Conservation (phyloP, 2,888 invertebrate species). For the Drosophila incognita region DNA sequence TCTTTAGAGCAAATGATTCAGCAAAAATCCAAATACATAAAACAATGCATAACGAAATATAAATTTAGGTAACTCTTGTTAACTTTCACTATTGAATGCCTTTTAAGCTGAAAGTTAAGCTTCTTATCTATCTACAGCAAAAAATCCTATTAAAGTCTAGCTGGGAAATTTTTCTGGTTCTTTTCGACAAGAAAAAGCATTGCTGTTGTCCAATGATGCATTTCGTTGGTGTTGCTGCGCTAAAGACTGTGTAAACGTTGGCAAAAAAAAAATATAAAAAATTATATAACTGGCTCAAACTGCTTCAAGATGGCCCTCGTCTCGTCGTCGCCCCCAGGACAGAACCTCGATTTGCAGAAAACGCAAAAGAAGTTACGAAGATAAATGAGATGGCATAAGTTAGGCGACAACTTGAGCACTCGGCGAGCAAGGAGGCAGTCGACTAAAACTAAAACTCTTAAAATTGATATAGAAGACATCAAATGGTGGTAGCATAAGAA, state of each 20-base stretch:
- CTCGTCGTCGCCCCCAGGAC: background rate
- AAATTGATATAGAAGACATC: constrained; percentile 69
- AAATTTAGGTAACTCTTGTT: background rate
- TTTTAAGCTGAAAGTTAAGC: background rate
- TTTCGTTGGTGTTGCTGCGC: constrained; percentile 85
- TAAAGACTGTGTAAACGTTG: constrained; percentile 83
- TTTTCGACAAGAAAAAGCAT: constrained; percentile 1
- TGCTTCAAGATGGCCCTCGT: constrained; percentile 2
- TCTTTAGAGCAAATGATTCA: background rate
- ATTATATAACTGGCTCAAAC: constrained; percentile 62
- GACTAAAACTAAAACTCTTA: constrained; percentile 52
- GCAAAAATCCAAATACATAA: background rate
- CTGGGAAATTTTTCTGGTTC: background rate
- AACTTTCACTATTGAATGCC: background rate
- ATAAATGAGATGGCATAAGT: constrained; percentile 81
- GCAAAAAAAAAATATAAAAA: constrained; percentile 56
- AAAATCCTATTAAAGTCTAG: constrained; percentile 2
- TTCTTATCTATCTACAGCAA: background rate
- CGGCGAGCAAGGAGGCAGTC: constrained; percentile 42
- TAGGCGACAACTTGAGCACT: constrained; percentile 76
- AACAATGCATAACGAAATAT: background rate
- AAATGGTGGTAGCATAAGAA: constrained; percentile 28
- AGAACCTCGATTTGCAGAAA: constrained; percentile 6
- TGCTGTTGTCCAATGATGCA: constrained; percentile 33
- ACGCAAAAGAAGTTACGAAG: constrained; percentile 69